Conservation (phyloP, 1,140 invertebrate genomes). For the Aphis craccivora region DNA sequence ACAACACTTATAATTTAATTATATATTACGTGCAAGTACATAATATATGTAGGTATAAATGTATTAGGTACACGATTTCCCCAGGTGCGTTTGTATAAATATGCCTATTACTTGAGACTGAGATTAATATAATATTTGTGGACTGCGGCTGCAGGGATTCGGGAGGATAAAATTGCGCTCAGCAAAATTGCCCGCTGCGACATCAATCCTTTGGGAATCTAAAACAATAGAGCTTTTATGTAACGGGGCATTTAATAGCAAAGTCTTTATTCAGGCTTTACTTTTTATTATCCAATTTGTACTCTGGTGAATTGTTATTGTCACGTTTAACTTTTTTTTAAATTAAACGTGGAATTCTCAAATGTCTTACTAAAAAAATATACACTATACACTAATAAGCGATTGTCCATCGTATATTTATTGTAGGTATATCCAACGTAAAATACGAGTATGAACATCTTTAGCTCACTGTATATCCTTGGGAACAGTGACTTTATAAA, state of each 20-base stretch:
- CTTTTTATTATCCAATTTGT: background rate
- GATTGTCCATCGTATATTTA: background rate
- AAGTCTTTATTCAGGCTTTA: background rate
- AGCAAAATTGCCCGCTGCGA: background rate
- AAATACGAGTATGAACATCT: too few relatives aligned
- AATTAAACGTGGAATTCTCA: background rate
- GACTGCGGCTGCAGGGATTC: background rate
- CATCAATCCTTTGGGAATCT: background rate
- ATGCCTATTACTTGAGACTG: background rate
- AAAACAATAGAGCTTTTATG: constrained; percentile 11
- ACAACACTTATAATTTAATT: too few relatives aligned
- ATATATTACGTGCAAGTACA: too few relatives aligned
- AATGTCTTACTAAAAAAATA: background rate
- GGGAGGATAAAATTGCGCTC: background rate
- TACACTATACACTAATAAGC: background rate
- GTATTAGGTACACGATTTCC: background rate
- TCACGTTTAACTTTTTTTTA: background rate
- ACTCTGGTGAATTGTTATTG: background rate
- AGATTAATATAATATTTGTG: background rate
- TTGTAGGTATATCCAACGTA: too few relatives aligned
- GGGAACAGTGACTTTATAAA: too few relatives aligned
- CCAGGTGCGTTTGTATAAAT: background rate
- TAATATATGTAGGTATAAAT: background rate
- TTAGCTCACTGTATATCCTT: too few relatives aligned
- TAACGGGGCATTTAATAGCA: background rate